Conservation (phyloP, 2,113 vertebrate species). For the Hippocampus guttulatus region DNA sequence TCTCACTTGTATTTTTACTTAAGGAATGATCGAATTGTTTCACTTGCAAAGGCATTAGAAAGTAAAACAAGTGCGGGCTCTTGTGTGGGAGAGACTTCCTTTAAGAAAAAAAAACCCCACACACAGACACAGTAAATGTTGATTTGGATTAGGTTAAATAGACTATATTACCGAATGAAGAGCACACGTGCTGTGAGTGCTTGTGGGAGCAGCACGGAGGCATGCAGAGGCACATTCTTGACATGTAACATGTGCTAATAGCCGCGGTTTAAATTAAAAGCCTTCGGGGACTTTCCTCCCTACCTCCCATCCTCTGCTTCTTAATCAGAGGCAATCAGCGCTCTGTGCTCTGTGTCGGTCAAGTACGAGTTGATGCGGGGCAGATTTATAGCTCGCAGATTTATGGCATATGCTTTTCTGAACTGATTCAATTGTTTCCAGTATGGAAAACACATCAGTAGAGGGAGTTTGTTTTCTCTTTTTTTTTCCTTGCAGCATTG, state of each 20-base stretch:
- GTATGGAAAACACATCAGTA: not conserved
- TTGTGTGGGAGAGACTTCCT: not conserved
- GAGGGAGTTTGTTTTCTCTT: not conserved
- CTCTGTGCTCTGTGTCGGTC: constrained; percentile 6
- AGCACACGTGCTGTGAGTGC: constrained; percentile 28
- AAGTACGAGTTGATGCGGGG: constrained; percentile 6
- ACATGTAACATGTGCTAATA: constrained; percentile 75
- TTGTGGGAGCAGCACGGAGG: constrained; percentile 38
- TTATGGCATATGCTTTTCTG: constrained; percentile 13
- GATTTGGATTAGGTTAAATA: not conserved
- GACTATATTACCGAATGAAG: constrained; percentile 19
- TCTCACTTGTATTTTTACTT: not conserved
- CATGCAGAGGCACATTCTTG: constrained; percentile 63
- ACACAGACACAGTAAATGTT: not conserved
- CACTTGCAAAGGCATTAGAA: not conserved
- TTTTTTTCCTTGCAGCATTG: not conserved
- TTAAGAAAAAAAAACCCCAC: not conserved
- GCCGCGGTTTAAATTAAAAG: constrained; percentile 63
- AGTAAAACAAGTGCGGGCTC: not conserved
- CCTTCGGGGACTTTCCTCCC: constrained; percentile 55
- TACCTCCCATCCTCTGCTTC: constrained; percentile 20
- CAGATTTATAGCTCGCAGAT: constrained; percentile 11
- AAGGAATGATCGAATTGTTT: not conserved
- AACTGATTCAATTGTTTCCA: constrained; percentile 10
- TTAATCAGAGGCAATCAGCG: constrained; percentile 49